phyloP scores from a whole-genome alignment of 2,888 invertebrate species.

The Pilophorus perplexus region DNA sequence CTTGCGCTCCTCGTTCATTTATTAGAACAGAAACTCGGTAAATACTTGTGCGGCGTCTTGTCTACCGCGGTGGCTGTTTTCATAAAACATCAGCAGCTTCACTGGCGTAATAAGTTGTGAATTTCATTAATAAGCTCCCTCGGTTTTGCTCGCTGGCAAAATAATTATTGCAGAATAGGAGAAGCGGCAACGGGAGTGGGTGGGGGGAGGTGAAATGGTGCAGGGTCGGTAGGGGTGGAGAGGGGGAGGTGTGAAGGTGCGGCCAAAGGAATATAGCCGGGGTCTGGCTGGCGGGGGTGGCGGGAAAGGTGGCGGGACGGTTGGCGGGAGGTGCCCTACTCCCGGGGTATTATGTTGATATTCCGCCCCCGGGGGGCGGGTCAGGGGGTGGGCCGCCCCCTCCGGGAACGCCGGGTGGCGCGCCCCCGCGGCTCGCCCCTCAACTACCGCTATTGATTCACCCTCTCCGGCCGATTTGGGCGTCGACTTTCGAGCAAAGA shows the following conservation, averaged over 20 bases:
- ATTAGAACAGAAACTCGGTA: too few species aligned
- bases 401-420: slow-evolving; percentile 20
- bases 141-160: neutral
- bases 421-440: slow-evolving; percentile 19
- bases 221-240: neutral
- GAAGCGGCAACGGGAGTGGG: neutral
- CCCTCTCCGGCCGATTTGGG: slow-evolving; percentile 34
- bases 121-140: too few species aligned
- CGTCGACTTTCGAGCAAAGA: slow-evolving; percentile 35
- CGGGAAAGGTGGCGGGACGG: neutral
- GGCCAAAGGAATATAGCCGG: slow-evolving; percentile 11
- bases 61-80: too few species aligned
- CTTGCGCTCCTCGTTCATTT: too few species aligned
- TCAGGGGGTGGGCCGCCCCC: neutral
- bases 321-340: slow-evolving; percentile 20
- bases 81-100: too few species aligned
- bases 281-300: neutral
- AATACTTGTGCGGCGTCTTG: too few species aligned
- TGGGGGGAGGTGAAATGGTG: neutral
- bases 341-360: slow-evolving; percentile 28
- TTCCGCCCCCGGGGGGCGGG: slow-evolving; percentile 2
- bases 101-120: too few species aligned
- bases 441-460: slow-evolving; percentile 36
- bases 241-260: slow-evolving; percentile 17
- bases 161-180: neutral